phyloP scores from a whole-genome alignment of 2,888 invertebrate genomes.

The Melinopterus prodromus region DNA sequence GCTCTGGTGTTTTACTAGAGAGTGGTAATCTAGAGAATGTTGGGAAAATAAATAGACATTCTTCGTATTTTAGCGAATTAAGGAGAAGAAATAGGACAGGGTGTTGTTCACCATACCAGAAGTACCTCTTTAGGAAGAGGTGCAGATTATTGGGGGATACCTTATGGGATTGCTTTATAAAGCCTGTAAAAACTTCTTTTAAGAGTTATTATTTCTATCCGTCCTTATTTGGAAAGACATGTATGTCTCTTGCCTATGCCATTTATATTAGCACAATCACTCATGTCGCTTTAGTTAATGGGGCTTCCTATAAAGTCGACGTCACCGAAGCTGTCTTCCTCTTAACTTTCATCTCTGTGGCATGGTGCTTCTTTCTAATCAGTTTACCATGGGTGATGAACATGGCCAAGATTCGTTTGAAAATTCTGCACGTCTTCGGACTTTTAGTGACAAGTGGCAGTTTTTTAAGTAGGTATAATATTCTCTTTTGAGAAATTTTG shows the following conservation, averaged over 20 bases:
- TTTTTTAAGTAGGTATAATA: constrained; percentile 37
- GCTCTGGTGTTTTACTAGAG: constrained; percentile 28
- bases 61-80: constrained; percentile 27
- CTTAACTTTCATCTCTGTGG: constrained; percentile 39
- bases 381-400: constrained; percentile 40
- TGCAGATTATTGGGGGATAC: constrained; percentile 30
- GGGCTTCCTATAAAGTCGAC: constrained; percentile 34
- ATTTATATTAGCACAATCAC: constrained; percentile 36
- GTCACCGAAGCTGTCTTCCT: constrained; percentile 40
- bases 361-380: constrained; percentile 41
- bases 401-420: constrained; percentile 38
- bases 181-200: constrained; percentile 38
- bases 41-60: neutral
- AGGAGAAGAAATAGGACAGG: constrained; percentile 12
- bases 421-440: constrained; percentile 39
- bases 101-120: constrained; percentile 38
- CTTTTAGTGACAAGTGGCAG: constrained; percentile 38
- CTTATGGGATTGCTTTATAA: constrained; percentile 35
- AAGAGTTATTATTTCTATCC: constrained; percentile 40
- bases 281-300: constrained; percentile 33
- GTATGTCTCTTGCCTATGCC: constrained; percentile 35
- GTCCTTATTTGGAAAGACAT: constrained; percentile 39
- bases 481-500: neutral
- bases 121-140: constrained; percentile 29
- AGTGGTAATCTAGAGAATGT: constrained; percentile 29